Evolutionary conservation across 2,888 invertebrate species (phyloP).

Genomic region (Trisateles emortualis): DNA sequence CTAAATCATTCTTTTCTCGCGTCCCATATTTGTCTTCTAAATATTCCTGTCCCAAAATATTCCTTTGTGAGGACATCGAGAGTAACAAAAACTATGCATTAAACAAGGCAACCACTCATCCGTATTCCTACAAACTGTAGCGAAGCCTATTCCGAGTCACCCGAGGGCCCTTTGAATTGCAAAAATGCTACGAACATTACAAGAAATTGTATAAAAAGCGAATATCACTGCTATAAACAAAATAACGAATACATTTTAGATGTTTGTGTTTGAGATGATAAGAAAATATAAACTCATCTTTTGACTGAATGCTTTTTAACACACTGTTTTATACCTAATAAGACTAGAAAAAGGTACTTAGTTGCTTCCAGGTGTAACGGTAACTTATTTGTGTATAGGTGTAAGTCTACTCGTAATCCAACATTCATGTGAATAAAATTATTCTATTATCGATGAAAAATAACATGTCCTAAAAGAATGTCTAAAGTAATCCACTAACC

Average conservation of each 20-base stretch:
- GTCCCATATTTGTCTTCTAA: conserved; percentile 25
- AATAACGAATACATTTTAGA: not conserved
- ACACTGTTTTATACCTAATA: no score
- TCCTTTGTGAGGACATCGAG: conserved; percentile 31
- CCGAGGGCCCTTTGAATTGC: conserved; percentile 70
- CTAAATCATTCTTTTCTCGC: conserved; percentile 31
- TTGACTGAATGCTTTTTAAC: not conserved
- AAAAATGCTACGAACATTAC: conserved; percentile 63
- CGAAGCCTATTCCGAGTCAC: conserved; percentile 56
- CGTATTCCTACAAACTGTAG: conserved; percentile 58
- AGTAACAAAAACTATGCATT: conserved; percentile 51
- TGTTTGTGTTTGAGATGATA: not conserved
- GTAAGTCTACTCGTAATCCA: no score
- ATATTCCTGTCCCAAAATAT: conserved; percentile 22
- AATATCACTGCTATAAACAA: not conserved
- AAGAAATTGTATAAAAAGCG: conserved; percentile 61
- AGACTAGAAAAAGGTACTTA: no score
- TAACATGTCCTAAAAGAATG: no score
- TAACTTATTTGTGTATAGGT: no score
- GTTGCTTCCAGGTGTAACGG: no score
- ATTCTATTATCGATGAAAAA: no score
- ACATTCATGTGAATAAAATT: no score
- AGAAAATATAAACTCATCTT: not conserved
- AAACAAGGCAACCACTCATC: conserved; percentile 57
- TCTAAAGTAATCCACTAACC: no score